Percentiles rank a stretch among this genome's conserved stretches.
Evolutionary conservation across 2,113 vertebrate genomes (phyloP).

Genomic region (Perca flavescens): DNA sequence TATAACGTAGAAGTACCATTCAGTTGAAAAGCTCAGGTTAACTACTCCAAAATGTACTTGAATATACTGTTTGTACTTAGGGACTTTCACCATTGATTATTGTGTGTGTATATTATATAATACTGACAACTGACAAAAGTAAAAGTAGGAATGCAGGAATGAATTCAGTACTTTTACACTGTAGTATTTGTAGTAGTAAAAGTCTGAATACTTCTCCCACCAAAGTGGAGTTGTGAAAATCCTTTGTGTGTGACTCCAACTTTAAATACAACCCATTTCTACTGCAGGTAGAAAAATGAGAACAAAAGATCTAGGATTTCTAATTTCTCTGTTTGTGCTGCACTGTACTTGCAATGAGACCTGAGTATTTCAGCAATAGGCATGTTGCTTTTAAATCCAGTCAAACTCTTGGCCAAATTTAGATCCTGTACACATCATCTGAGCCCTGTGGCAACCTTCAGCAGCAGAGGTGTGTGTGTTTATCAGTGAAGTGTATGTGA

Average conservation of each 20-base stretch:
- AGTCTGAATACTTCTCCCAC: not conserved
- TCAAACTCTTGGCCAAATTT: conserved; percentile 46
- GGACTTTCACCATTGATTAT: too few relatives aligned
- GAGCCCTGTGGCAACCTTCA: not conserved
- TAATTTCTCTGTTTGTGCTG: not conserved
- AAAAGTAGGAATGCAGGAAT: not conserved
- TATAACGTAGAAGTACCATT: too few relatives aligned
- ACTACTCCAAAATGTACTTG: too few relatives aligned
- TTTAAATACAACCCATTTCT: not conserved
- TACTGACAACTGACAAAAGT: too few relatives aligned
- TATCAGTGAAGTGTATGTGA: not conserved
- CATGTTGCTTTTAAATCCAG: conserved; percentile 22
- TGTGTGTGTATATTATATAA: too few relatives aligned
- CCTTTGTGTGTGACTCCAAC: not conserved
- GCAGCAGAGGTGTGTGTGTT: conserved; percentile 14
- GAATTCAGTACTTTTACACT: not conserved
- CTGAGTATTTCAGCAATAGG: conserved; percentile 15
- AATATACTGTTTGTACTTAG: too few relatives aligned
- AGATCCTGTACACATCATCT: conserved; percentile 14
- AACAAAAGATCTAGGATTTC: not conserved
- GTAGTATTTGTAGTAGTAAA: too few relatives aligned
- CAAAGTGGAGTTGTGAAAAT: not conserved
- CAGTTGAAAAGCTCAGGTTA: too few relatives aligned
- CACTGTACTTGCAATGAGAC: not conserved
- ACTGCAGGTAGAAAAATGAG: not conserved